Conservation (phyloP, 2,113 vertebrate species). For the Coryphaenoides rupestris region DNA sequence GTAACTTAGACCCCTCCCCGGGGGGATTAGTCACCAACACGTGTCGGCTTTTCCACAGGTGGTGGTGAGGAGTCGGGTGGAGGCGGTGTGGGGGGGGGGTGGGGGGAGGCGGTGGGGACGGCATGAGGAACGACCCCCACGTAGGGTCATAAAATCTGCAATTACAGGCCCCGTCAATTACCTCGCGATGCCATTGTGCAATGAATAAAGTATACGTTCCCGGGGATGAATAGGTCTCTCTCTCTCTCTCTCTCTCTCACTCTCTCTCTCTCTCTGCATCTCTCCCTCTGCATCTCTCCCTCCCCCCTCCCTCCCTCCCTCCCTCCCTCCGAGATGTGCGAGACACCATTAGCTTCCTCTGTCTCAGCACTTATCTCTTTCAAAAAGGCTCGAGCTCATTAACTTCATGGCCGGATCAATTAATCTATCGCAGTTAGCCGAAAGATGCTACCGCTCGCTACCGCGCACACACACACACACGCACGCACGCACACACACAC, state of each 20-base stretch:
- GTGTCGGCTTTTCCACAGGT: background rate
- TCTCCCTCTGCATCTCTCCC: conserved; percentile 32
- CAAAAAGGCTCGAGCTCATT: conserved; percentile 68
- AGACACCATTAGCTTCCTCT: conserved; percentile 63
- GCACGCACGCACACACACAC: background rate
- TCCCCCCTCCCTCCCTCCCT: conserved; percentile 35
- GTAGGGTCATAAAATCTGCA: conserved; percentile 36
- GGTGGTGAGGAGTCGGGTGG: background rate
- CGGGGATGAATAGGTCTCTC: conserved; percentile 44
- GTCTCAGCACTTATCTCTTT: conserved; percentile 63
- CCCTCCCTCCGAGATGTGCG: conserved; percentile 22
- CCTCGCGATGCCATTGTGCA: conserved; percentile 32
- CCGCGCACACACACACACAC: conserved; percentile 10
- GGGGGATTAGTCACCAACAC: no score
- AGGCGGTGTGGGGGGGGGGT: no score
- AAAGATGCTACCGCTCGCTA: conserved; percentile 56
- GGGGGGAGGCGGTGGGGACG: background rate
- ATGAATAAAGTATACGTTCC: conserved; percentile 48
- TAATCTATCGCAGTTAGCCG: conserved; percentile 72
- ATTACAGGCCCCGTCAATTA: conserved; percentile 48
- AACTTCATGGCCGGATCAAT: conserved; percentile 69
- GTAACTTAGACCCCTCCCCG: no score
- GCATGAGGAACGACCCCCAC: conserved; percentile 12
- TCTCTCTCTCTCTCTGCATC: conserved; percentile 28
- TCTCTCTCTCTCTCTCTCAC: conserved; percentile 29